phyloP scores from a whole-genome alignment of 2,797 vertebrate species.

The Myiothlypis chrysogaster region DNA sequence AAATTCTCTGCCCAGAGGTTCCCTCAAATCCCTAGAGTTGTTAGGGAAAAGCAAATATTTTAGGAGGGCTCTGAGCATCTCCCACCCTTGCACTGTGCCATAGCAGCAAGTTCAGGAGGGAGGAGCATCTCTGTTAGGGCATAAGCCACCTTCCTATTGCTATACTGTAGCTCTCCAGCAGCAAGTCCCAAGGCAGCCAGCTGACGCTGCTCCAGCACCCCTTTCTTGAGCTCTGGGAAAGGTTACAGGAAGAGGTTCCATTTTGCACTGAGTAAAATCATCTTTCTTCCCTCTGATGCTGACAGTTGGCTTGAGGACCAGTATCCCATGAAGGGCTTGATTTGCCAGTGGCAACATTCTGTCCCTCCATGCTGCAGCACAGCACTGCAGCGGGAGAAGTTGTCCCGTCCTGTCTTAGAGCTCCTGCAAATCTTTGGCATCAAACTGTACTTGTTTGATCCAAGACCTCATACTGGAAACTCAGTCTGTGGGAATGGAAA shows the following conservation, averaged over 20 bases:
- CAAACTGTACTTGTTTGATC: not conserved
- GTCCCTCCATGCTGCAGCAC: not conserved
- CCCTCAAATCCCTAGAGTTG: not conserved
- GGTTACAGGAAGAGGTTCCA: not conserved
- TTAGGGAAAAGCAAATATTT: not conserved
- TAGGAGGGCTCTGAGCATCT: not conserved
- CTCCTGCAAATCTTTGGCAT: not conserved
- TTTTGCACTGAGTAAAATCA: not conserved
- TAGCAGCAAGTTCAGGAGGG: not conserved
- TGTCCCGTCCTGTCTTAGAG: not conserved
- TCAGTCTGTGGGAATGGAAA: not conserved
- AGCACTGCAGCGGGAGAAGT: not conserved
- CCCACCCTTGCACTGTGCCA: not conserved
- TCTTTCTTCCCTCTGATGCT: not conserved
- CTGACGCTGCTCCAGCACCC: not conserved
- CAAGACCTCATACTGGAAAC: not conserved
- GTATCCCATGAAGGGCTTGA: not conserved
- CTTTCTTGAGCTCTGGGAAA: not conserved
- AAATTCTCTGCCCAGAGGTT: not conserved
- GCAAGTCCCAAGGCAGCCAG: fast-evolving
- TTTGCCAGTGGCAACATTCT: not conserved
- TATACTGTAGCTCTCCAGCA: not conserved
- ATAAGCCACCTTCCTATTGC: not conserved
- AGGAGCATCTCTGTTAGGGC: not conserved
- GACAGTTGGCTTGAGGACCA: not conserved